phyloP scores from a whole-genome alignment of 2,113 vertebrate species.

The Recurvirostra avosetta region DNA sequence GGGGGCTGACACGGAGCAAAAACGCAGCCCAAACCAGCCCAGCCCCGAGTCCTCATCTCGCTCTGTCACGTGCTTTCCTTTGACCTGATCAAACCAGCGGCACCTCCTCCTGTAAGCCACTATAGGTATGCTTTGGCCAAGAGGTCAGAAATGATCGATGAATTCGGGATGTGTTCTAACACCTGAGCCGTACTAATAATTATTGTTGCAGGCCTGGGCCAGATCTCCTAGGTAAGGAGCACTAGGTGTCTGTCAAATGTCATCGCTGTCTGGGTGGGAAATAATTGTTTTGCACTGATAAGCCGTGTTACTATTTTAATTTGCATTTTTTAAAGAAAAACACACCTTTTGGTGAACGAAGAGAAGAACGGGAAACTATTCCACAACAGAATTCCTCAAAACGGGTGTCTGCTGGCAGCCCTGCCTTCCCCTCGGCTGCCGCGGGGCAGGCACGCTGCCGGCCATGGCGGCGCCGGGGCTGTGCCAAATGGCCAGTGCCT shows the following conservation, averaged over 20 bases:
- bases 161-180: background rate
- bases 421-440: background rate
- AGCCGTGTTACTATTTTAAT: background rate
- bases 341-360: background rate
- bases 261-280: background rate
- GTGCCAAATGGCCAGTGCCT: accelerated
- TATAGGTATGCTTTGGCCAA: background rate
- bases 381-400: background rate
- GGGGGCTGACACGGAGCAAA: background rate
- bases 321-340: background rate
- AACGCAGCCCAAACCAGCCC: accelerated
- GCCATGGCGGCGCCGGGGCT: background rate
- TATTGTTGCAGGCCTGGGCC: background rate
- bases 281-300: background rate
- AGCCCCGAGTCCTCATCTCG: accelerated
- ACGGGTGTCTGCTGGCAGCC: background rate
- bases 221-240: background rate
- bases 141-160: background rate
- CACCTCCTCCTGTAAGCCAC: background rate
- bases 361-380: background rate
- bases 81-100: accelerated
- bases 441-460: background rate
- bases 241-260: background rate
- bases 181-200: background rate
- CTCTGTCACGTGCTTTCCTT: accelerated